A percentile compares a stretch with the other conserved stretches of the same genome.
Evolutionary conservation across 2,113 vertebrate species (phyloP).

Genomic region (Coracopsis vasa): DNA sequence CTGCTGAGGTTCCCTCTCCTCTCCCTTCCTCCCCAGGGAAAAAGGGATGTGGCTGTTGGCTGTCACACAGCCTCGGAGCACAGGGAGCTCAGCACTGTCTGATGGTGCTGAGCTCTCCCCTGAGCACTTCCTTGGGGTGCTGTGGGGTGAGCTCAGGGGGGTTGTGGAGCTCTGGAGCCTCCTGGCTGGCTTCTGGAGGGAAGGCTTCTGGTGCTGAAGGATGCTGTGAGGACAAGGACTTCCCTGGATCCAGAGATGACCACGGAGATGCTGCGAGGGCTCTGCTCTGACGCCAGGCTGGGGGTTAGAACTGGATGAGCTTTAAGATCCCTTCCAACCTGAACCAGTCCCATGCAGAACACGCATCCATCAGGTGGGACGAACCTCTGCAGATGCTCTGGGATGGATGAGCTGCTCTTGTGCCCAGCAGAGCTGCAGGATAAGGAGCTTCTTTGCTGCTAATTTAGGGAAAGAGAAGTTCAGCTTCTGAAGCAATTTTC

Average conservation of each 20-base stretch:
- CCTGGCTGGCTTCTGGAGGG: not conserved
- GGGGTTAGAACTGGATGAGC: not conserved
- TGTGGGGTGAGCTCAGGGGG: not conserved
- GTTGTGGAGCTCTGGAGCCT: not conserved
- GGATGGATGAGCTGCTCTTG: not conserved
- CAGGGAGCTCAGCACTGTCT: rapidly evolving
- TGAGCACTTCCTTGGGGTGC: not conserved
- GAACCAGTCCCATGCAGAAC: not conserved
- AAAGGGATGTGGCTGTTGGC: not conserved
- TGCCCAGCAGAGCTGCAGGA: not conserved
- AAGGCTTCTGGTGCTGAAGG: not conserved
- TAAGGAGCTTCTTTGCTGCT: not conserved
- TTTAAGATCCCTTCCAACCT: not conserved
- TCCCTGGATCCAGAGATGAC: not conserved
- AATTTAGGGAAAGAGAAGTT: not conserved
- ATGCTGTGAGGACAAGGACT: rapidly evolving
- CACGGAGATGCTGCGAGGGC: not conserved
- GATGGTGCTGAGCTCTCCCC: not conserved
- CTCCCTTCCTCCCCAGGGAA: not conserved
- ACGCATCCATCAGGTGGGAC: rapidly evolving
- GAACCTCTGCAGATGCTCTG: not conserved
- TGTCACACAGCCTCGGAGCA: rapidly evolving
- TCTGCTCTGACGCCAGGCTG: too few relatives aligned
- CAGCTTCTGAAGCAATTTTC: not conserved
- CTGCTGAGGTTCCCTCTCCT: not conserved